Evolutionary conservation across 2,113 vertebrate genomes (phyloP).

Genomic region (Lagopus muta): DNA sequence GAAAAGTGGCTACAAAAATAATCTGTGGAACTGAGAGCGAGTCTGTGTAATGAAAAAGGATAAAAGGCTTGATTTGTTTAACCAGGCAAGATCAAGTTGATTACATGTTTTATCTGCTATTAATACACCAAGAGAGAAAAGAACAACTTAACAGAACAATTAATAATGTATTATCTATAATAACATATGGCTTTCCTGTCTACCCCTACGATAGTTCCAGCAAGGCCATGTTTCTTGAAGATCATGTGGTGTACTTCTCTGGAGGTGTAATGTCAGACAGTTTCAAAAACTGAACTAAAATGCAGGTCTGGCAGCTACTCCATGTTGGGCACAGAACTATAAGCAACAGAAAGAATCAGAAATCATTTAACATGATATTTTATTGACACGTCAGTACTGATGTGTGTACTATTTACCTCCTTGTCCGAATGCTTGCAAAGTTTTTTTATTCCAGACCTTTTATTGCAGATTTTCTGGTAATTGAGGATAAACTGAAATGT

Average conservation of each 20-base stretch:
- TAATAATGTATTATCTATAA: background rate
- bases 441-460: background rate
- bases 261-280: background rate
- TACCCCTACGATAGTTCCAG: background rate
- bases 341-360: background rate
- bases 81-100: background rate
- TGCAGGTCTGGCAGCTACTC: background rate
- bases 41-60: background rate
- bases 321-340: background rate
- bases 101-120: background rate
- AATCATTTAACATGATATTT: background rate
- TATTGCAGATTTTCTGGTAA: background rate
- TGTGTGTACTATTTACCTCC: background rate
- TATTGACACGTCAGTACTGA: background rate
- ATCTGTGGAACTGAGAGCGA: background rate
- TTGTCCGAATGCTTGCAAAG: background rate
- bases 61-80: conserved; percentile 1
- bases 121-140: background rate
- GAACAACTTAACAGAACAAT: background rate
- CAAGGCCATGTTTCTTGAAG: background rate
- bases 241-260: accelerated
- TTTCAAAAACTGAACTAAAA: background rate
- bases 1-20: background rate
- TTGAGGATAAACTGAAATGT: background rate
- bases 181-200: background rate